Conservation (phyloP, 2,113 vertebrate genomes). For the Syrrhaptes paradoxus region DNA sequence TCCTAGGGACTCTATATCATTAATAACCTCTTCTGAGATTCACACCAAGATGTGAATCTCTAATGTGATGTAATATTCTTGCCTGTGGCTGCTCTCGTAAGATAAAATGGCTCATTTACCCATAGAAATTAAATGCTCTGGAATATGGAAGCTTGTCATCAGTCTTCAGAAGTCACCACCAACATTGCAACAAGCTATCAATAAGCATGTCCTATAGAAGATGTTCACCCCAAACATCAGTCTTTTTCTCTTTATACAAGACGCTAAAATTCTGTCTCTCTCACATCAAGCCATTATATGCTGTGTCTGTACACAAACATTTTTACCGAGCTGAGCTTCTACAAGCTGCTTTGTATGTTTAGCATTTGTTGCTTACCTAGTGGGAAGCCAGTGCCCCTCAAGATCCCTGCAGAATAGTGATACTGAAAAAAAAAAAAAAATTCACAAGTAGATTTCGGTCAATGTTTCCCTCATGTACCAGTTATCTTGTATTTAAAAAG, state of each 20-base stretch:
- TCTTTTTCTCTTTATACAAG: not conserved
- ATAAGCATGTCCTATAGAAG: not conserved
- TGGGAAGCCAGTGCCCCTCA: not conserved
- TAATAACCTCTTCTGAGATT: not conserved
- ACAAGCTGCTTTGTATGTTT: not conserved
- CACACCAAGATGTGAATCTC: not conserved
- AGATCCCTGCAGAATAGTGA: not conserved
- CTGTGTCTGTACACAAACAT: not conserved
- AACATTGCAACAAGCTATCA: not conserved
- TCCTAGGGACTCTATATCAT: not conserved
- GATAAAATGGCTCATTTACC: not conserved
- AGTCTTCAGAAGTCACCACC: not conserved
- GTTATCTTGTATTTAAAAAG: not conserved
- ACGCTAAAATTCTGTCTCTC: not conserved
- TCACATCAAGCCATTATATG: accelerated
- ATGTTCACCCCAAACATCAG: not conserved
- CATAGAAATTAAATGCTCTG: not conserved
- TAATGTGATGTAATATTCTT: not conserved
- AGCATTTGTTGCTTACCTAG: conserved; percentile 29
- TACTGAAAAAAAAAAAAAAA: conserved; percentile 42
- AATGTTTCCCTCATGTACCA: not conserved
- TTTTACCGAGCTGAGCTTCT: not conserved
- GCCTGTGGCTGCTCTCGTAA: not conserved
- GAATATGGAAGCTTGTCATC: not conserved
- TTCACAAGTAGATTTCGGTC: not conserved